Evolutionary conservation across 2,888 invertebrate genomes (phyloP).

Genomic region (Zhengitettix transpicula): DNA sequence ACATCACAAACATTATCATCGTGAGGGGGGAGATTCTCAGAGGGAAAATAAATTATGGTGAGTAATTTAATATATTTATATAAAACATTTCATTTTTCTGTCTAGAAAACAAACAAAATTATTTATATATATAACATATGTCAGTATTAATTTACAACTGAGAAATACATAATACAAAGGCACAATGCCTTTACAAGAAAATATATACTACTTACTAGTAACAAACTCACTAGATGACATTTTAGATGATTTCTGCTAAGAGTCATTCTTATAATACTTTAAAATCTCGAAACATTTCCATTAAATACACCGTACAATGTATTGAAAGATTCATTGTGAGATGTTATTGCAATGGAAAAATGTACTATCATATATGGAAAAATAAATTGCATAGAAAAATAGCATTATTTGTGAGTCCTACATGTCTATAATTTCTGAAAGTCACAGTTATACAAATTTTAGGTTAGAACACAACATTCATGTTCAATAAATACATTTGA

Average conservation of each 20-base stretch:
- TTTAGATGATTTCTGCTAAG: neutral
- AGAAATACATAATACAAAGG: constrained; percentile 1
- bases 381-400: too few species aligned
- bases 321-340: too few species aligned
- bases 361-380: too few species aligned
- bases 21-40: constrained; percentile 4
- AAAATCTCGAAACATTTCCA: too few species aligned
- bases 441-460: too few species aligned
- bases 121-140: neutral
- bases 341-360: too few species aligned
- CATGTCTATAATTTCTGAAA: too few species aligned
- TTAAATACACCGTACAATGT: too few species aligned
- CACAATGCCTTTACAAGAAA: neutral
- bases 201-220: neutral
- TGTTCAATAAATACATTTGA: too few species aligned
- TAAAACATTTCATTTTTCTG: constrained; percentile 7
- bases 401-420: too few species aligned
- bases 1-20: constrained; percentile 12
- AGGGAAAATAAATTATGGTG: constrained; percentile 13
- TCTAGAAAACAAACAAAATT: constrained; percentile 4
- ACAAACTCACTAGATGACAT: neutral
- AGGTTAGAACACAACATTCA: too few species aligned
- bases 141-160: constrained; percentile 5
- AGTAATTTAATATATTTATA: constrained; percentile 10
- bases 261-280: neutral